phyloP scores from a whole-genome alignment of 2,888 invertebrate species.

The Cataglyphis albicans region DNA sequence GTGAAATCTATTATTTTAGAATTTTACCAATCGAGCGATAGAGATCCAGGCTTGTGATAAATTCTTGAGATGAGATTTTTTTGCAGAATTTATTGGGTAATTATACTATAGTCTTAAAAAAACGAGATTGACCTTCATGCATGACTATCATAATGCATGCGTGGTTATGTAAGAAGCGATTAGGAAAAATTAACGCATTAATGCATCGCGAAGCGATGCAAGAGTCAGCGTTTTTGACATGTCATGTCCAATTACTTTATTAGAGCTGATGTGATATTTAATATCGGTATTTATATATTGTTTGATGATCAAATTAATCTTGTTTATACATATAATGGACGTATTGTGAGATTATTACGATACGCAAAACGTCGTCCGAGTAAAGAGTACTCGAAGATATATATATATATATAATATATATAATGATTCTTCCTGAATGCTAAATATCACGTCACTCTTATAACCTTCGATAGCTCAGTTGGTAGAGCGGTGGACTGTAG shows the following conservation, averaged over 20 bases:
- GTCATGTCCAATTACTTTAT: neutral
- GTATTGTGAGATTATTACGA: neutral
- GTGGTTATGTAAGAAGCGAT: neutral
- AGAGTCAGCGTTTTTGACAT: neutral
- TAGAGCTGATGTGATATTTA: neutral
- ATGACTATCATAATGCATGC: neutral
- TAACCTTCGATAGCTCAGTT: slow-evolving; percentile 86
- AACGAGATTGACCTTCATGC: neutral
- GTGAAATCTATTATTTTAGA: neutral
- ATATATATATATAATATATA: neutral
- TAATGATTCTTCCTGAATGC: slow-evolving; percentile 26
- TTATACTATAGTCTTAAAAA: neutral
- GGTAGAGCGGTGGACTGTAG: slow-evolving; percentile 86
- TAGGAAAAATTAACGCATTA: neutral
- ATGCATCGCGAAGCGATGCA: neutral
- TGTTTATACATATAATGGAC: neutral
- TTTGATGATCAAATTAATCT: neutral
- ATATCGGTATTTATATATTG: neutral
- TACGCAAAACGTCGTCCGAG: neutral
- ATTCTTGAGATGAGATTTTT: neutral
- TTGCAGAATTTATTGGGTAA: neutral
- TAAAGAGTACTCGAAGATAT: neutral
- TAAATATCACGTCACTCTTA: neutral
- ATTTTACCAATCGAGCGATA: neutral
- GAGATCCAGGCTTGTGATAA: neutral